Conservation (phyloP, 2,113 vertebrate genomes). For the Suricata suricatta region DNA sequence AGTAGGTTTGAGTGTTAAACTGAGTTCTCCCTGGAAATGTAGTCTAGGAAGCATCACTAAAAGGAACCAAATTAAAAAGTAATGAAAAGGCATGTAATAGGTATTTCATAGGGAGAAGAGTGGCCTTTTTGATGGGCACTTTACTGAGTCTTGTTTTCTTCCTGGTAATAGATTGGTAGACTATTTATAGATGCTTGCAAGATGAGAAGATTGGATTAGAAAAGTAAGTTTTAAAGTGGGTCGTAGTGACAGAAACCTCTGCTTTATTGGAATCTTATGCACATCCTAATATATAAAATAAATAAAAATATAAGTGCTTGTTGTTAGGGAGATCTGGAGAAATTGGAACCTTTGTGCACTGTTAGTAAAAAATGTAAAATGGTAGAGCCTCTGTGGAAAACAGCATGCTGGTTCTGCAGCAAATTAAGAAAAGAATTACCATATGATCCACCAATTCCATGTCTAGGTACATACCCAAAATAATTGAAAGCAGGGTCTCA, state of each 20-base stretch:
- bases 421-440: slow-evolving; percentile 1
- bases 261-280: neutral
- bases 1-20: neutral
- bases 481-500: slow-evolving; percentile 11
- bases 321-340: neutral
- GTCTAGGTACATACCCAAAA: neutral
- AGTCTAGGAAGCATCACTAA: neutral
- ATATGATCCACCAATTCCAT: neutral
- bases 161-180: neutral
- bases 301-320: neutral
- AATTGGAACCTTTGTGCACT: neutral
- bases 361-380: neutral
- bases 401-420: neutral
- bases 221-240: neutral
- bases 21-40: neutral
- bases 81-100: neutral
- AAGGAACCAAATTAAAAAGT: neutral
- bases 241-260: neutral
- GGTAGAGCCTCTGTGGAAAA: neutral
- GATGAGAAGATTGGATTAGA: neutral
- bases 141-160: neutral
- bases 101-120: neutral
- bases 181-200: neutral
- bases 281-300: neutral
- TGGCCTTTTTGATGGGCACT: neutral